phyloP scores from a whole-genome alignment of 2,888 invertebrate species.

The Lamellibrachia columna region DNA sequence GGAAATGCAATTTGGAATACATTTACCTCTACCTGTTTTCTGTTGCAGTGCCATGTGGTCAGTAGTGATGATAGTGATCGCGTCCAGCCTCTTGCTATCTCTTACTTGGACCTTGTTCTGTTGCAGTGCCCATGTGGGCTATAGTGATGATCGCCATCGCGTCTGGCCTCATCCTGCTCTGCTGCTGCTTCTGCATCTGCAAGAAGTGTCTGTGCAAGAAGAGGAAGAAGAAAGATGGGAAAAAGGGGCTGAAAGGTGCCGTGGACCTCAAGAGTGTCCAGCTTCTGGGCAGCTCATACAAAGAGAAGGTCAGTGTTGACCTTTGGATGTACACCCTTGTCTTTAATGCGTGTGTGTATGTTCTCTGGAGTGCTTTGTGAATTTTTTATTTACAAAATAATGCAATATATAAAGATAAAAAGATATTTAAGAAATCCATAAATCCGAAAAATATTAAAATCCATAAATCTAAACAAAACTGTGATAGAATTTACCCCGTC shows the following conservation, averaged over 20 bases:
- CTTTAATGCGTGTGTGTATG: not conserved
- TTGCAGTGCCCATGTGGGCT: slow-evolving; percentile 29
- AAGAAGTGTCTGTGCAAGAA: slow-evolving; percentile 28
- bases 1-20: too few relatives aligned
- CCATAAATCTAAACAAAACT: too few relatives aligned
- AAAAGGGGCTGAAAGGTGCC: slow-evolving; percentile 49
- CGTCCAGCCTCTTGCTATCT: not conserved
- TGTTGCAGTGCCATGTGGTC: too few relatives aligned
- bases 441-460: too few relatives aligned
- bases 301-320: slow-evolving; percentile 84
- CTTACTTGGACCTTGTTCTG: not conserved
- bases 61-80: too few relatives aligned
- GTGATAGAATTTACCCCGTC: too few relatives aligned
- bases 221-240: slow-evolving; percentile 27
- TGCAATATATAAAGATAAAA: too few relatives aligned
- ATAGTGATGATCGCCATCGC: slow-evolving; percentile 26
- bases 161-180: slow-evolving; percentile 24
- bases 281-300: slow-evolving; percentile 93
- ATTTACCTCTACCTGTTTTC: too few relatives aligned
- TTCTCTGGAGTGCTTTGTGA: not conserved
- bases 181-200: slow-evolving; percentile 27
- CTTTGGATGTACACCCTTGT: not conserved
- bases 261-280: slow-evolving; percentile 97
- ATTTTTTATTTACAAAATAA: too few relatives aligned
- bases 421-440: too few relatives aligned